Evolutionary conservation across 2,797 vertebrate species (phyloP).

Genomic region (Capromys pilorides): DNA sequence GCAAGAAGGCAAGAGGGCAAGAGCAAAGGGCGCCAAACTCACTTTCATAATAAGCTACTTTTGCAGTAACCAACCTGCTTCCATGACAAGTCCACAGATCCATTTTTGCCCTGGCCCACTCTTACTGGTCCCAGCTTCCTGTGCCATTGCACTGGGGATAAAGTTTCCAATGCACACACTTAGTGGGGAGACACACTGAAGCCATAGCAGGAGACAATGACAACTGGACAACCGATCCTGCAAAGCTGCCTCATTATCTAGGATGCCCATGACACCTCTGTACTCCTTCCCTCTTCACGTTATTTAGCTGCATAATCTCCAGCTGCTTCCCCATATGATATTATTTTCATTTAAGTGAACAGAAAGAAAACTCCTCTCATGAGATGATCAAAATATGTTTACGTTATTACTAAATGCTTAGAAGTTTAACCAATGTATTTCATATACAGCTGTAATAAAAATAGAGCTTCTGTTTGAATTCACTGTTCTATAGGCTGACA

Average conservation of each 20-base stretch:
- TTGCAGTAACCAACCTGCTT: not conserved
- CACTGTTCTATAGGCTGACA: not conserved
- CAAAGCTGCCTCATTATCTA: not conserved
- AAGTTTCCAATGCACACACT: not conserved
- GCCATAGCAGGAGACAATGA: not conserved
- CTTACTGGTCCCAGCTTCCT: not conserved
- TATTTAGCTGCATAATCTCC: not conserved
- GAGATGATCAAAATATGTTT: not conserved
- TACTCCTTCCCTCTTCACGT: not conserved
- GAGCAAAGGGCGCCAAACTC: not conserved
- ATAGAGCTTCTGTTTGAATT: not conserved
- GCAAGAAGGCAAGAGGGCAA: no score
- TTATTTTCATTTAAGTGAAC: not conserved
- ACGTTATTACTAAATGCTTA: not conserved
- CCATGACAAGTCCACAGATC: not conserved
- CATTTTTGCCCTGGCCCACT: not conserved
- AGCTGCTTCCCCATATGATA: not conserved
- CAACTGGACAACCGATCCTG: accelerated
- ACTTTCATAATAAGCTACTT: not conserved
- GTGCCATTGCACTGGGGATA: not conserved
- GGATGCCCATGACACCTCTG: not conserved
- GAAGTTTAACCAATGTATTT: not conserved
- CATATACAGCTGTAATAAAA: not conserved
- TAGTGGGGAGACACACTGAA: not conserved
- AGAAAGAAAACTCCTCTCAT: not conserved